Percentiles rank a stretch among this genome's conserved stretches.
These are phyloP conservation scores for Rhinoptilus africanus DNA, from an alignment of 2,113 vertebrate species.

Conservation along the genomic window DNA sequence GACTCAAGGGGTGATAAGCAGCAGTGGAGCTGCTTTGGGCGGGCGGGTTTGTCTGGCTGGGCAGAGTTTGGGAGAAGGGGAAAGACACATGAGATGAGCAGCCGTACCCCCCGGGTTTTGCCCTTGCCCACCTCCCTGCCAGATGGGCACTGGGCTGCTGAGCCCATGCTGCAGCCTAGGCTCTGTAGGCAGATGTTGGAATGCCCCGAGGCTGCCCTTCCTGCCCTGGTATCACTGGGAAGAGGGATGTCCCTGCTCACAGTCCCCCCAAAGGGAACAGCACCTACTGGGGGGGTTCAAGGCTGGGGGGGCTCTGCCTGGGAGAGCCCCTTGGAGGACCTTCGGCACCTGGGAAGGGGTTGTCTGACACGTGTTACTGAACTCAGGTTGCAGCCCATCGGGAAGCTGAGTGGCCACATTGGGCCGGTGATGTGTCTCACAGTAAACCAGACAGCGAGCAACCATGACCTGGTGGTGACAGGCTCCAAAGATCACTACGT, in stretches of 20 bases:
- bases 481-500: constrained; percentile 98
- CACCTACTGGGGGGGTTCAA: accelerated
- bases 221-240: accelerated
- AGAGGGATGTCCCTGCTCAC: not conserved
- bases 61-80: not conserved
- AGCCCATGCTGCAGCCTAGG: not conserved
- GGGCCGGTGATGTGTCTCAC: constrained; percentile 97
- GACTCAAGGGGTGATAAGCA: not conserved
- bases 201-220: accelerated
- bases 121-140: not conserved
- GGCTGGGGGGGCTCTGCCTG: not conserved
- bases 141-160: not conserved
- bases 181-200: not conserved
- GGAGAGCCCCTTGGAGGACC: not conserved
- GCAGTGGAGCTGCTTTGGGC: accelerated
- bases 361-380: not conserved
- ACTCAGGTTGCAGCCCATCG: constrained; percentile 85
- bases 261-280: accelerated
- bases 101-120: not conserved
- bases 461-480: constrained; percentile 93
- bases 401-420: constrained; percentile 93
- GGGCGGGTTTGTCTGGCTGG: not conserved
- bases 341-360: not conserved
- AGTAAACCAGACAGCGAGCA: constrained; percentile 83
- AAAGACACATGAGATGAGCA: not conserved